A percentile compares a stretch with the other conserved stretches of the same genome.
These are phyloP conservation scores for Setophaga coronata DNA, from an alignment of 2,113 vertebrate species.

Conservation along the genomic window DNA sequence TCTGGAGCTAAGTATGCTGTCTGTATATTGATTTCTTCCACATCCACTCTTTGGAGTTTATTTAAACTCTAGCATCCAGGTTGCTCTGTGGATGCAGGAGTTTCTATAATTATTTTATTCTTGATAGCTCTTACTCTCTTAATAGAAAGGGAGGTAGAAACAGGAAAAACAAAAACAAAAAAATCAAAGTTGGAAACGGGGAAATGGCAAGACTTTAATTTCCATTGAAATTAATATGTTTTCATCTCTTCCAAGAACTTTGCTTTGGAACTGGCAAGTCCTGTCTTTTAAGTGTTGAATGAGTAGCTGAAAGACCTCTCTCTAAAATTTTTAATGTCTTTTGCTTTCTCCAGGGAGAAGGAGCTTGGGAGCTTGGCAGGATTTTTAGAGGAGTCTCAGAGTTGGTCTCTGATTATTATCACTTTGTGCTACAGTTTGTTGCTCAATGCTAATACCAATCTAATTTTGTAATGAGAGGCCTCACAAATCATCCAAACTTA, in stretches of 20 bases:
- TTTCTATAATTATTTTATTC: not conserved
- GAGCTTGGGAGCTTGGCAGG: not conserved
- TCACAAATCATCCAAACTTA: not conserved
- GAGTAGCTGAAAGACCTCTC: not conserved
- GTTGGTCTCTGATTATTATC: not conserved
- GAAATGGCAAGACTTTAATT: not conserved
- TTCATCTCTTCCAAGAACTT: not conserved
- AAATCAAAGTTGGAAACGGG: not conserved
- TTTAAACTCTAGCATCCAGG: not conserved
- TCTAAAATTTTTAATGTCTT: not conserved
- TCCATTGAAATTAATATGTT: not conserved
- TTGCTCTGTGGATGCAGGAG: not conserved
- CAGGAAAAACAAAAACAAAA: not conserved
- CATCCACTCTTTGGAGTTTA: not conserved
- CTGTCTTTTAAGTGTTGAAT: not conserved
- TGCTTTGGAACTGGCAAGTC: not conserved
- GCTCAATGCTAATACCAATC: not conserved
- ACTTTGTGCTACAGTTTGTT: not conserved
- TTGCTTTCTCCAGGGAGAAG: not conserved
- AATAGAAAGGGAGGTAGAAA: not conserved
- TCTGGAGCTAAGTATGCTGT: not conserved
- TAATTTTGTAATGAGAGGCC: not conserved
- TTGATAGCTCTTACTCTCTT: not conserved
- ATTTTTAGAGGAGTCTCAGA: not conserved
- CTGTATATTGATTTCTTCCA: not conserved